A percentile compares a stretch with the other conserved stretches of the same genome.
phyloP scores from a whole-genome alignment of 2,113 vertebrate species.

The Pampusana beccarii region DNA sequence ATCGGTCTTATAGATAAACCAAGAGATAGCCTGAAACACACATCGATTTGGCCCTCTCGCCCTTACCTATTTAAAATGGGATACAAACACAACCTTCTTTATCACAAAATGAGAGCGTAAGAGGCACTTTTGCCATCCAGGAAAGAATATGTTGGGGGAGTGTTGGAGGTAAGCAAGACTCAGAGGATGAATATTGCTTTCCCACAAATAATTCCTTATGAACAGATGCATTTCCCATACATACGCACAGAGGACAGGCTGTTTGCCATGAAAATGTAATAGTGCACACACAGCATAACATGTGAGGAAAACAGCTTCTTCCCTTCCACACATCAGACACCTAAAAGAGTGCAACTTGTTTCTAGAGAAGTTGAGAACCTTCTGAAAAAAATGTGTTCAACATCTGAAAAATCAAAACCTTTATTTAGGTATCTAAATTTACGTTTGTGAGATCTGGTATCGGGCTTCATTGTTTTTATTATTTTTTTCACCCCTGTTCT shows the following conservation, averaged over 20 bases:
- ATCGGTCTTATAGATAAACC: neutral
- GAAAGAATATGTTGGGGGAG: neutral
- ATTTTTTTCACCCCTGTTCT: fast-evolving
- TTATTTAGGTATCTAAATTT: neutral
- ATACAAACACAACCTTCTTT: neutral
- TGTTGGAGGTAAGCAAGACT: neutral
- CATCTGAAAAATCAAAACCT: neutral
- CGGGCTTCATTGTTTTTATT: neutral
- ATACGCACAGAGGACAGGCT: neutral
- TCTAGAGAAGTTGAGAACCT: neutral
- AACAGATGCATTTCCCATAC: neutral
- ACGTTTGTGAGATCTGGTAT: neutral
- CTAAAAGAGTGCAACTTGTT: neutral
- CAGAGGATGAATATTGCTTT: neutral
- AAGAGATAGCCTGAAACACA: neutral
- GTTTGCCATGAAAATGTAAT: neutral
- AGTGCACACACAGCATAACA: neutral
- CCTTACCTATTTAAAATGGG: neutral
- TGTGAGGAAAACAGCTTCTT: neutral
- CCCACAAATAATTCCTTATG: slow-evolving; percentile 1
- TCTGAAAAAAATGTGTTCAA: neutral
- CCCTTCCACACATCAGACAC: neutral
- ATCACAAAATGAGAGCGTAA: fast-evolving
- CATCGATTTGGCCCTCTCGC: neutral
- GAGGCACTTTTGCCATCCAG: neutral